phyloP scores from a whole-genome alignment of 2,888 invertebrate species.

The Pseudoips prasinana region DNA sequence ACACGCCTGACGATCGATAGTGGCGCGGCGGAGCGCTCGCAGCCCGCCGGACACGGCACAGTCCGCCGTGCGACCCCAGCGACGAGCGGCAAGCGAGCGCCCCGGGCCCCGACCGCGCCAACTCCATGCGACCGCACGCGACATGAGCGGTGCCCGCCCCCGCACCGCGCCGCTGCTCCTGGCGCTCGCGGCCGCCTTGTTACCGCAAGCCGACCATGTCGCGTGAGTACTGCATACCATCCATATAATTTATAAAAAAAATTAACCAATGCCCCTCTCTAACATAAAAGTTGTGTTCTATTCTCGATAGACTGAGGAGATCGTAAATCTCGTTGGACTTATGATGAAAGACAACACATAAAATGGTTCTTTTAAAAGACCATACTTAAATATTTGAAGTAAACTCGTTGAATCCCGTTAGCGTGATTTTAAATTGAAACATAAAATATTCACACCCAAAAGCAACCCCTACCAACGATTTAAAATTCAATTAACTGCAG shows the following conservation, averaged over 20 bases:
- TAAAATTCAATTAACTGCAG: too few relatives aligned
- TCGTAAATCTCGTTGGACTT: conserved; percentile 48
- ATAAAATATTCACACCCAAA: too few relatives aligned
- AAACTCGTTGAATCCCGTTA: too few relatives aligned
- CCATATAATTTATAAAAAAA: conserved; percentile 6
- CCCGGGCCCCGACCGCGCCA: conserved; percentile 36
- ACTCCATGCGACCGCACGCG: conserved; percentile 72
- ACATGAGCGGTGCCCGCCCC: conserved; percentile 81
- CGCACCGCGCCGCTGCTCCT: conserved; percentile 82
- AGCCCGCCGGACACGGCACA: conserved; percentile 51
- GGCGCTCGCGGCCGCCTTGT: conserved; percentile 82
- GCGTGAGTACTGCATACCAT: conserved; percentile 78
- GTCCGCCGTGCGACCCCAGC: conserved; percentile 60
- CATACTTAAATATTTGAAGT: too few relatives aligned
- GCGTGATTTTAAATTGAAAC: too few relatives aligned
- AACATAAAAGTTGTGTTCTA: conserved; percentile 31
- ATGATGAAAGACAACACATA: conserved; percentile 31
- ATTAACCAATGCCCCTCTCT: conserved; percentile 12
- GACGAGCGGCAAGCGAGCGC: conserved; percentile 34
- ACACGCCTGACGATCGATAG: conserved; percentile 68
- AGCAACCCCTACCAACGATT: too few relatives aligned
- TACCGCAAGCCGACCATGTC: conserved; percentile 82
- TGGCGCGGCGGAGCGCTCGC: conserved; percentile 63
- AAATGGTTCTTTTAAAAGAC: too few relatives aligned
- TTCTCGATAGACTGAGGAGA: conserved; percentile 29